These are phyloP conservation scores for Dolichallabes microphthalmus DNA, from an alignment of 2,113 vertebrate genomes.

Conservation along the genomic window DNA sequence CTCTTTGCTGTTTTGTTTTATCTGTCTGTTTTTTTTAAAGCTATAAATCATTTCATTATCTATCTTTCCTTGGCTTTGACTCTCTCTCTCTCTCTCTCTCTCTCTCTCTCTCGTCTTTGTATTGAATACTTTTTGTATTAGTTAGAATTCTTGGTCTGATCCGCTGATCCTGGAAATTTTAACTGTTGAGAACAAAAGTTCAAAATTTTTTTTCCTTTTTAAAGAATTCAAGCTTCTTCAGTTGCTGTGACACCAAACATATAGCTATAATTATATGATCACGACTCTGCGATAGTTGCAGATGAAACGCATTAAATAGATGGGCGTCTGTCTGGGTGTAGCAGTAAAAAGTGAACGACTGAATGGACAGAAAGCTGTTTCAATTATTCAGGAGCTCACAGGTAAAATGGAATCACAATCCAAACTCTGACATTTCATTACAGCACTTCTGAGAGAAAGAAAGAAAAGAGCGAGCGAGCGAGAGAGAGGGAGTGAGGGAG, in stretches of 20 bases:
- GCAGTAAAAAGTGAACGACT: slow-evolving; percentile 11
- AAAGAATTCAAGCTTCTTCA: background rate
- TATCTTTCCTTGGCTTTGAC: background rate
- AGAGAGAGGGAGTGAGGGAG: background rate
- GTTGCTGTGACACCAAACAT: background rate
- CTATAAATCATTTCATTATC: background rate
- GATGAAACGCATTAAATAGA: slow-evolving; percentile 19
- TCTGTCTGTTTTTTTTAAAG: background rate
- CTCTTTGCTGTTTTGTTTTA: background rate
- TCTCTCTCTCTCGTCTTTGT: background rate
- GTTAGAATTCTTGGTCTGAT: background rate
- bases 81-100: background rate
- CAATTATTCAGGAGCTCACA: slow-evolving; percentile 26
- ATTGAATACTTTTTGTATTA: background rate
- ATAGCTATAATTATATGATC: background rate
- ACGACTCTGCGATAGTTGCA: background rate
- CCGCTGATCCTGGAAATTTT: background rate
- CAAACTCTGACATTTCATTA: slow-evolving; percentile 24
- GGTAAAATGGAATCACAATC: slow-evolving; percentile 11
- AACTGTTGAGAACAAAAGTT: background rate
- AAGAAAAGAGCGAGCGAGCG: background rate
- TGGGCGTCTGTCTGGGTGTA: background rate
- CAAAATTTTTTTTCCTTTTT: background rate
- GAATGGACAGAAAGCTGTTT: background rate
- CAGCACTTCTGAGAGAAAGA: background rate